Conservation (phyloP, 2,888 invertebrate genomes). For the Sarcophaga caerulescens region DNA sequence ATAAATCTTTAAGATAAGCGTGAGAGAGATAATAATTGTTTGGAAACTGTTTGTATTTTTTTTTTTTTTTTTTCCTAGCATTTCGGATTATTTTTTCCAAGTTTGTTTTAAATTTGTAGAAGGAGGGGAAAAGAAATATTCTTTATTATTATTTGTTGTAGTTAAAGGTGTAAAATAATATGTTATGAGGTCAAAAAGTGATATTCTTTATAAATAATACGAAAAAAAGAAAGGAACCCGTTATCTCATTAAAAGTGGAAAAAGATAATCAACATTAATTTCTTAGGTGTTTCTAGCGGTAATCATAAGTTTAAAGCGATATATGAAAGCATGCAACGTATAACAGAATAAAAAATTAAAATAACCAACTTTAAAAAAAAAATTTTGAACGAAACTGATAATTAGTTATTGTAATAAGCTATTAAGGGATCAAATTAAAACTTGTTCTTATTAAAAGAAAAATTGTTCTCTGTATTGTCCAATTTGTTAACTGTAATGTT, state of each 20-base stretch:
- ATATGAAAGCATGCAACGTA: too few species aligned
- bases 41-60: constrained; percentile 42
- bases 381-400: too few species aligned
- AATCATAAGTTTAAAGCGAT: too few species aligned
- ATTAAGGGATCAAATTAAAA: too few species aligned
- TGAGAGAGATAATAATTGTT: constrained; percentile 60
- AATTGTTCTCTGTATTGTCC: too few species aligned
- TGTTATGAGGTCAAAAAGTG: constrained; percentile 41
- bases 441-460: too few species aligned
- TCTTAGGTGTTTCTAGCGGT: neutral
- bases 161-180: constrained; percentile 51
- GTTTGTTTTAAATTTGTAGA: too few species aligned
- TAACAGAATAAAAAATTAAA: too few species aligned
- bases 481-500: too few species aligned
- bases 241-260: constrained; percentile 36
- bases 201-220: neutral
- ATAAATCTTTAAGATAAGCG: constrained; percentile 57
- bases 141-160: constrained; percentile 35
- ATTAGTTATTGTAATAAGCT: too few species aligned
- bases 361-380: too few species aligned
- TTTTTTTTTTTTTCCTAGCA: neutral
- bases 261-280: constrained; percentile 42
- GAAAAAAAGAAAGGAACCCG: neutral
- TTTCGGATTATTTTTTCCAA: too few species aligned
- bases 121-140: neutral